Evolutionary conservation across 2,797 vertebrate species (phyloP).

Genomic region (Sebastes dallii): DNA sequence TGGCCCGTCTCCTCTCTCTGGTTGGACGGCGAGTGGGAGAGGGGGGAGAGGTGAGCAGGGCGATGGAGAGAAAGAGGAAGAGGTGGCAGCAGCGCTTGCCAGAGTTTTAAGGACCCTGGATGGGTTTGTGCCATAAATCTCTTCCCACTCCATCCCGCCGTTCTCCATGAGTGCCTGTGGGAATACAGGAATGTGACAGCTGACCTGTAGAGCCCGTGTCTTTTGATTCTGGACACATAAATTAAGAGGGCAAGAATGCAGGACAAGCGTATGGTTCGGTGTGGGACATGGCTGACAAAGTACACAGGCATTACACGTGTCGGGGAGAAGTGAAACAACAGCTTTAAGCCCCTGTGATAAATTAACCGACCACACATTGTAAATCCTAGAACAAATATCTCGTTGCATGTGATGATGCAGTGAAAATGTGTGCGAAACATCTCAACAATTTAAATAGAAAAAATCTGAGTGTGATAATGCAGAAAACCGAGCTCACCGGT

Average conservation of each 20-base stretch:
- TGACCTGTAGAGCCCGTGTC: constrained; percentile 84
- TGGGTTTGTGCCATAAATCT: constrained; percentile 84
- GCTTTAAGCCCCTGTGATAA: constrained; percentile 26
- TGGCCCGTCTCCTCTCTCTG: constrained; percentile 34
- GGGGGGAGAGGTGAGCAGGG: constrained; percentile 46
- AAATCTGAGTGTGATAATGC: constrained; percentile 26
- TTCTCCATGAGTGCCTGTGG: constrained; percentile 84
- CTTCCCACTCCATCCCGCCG: constrained; percentile 76
- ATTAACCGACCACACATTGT: constrained; percentile 21
- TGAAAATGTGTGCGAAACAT: constrained; percentile 20
- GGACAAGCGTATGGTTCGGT: constrained; percentile 60
- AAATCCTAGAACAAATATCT: constrained; percentile 36
- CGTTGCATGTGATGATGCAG: constrained; percentile 3
- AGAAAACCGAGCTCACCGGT: constrained; percentile 3
- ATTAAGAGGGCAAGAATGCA: constrained; percentile 81
- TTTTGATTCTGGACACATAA: constrained; percentile 83
- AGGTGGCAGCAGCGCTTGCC: constrained; percentile 69
- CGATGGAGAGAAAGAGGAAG: constrained; percentile 50
- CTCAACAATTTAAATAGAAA: constrained; percentile 35
- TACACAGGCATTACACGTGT: constrained; percentile 41
- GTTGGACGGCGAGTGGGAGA: constrained; percentile 54
- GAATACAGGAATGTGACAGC: constrained; percentile 86
- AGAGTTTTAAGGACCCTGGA: constrained; percentile 81
- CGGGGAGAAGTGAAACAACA: constrained; percentile 32
- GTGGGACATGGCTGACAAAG: constrained; percentile 42